Conservation (phyloP, 2,888 invertebrate genomes). For the Agonopterix heracliana region DNA sequence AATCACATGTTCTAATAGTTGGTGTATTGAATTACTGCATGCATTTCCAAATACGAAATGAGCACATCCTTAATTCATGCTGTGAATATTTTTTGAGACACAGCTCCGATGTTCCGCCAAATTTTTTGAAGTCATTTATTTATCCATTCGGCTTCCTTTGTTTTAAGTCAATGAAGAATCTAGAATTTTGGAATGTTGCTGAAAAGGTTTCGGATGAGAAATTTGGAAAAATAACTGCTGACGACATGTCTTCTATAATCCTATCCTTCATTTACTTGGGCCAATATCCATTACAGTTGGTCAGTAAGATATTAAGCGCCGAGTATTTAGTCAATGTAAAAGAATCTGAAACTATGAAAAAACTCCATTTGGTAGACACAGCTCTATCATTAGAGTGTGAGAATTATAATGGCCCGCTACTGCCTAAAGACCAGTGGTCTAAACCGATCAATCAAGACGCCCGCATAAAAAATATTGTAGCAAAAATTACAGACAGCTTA, state of each 20-base stretch:
- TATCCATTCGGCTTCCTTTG: slow-evolving; percentile 78
- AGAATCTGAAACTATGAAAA: slow-evolving; percentile 56
- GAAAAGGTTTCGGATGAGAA: slow-evolving; percentile 72
- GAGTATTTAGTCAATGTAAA: slow-evolving; percentile 77
- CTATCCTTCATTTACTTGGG: slow-evolving; percentile 79
- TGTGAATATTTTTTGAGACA: slow-evolving; percentile 74
- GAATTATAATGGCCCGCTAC: slow-evolving; percentile 74
- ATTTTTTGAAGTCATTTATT: slow-evolving; percentile 74
- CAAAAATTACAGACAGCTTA: slow-evolving; percentile 60
- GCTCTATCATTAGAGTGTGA: slow-evolving; percentile 78
- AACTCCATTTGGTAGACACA: slow-evolving; percentile 78
- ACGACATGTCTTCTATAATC: slow-evolving; percentile 77
- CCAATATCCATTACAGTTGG: slow-evolving; percentile 77
- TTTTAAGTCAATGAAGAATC: slow-evolving; percentile 65
- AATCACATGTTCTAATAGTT: slow-evolving; percentile 74
- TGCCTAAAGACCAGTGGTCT: slow-evolving; percentile 71
- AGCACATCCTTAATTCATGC: slow-evolving; percentile 74
- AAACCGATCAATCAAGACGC: slow-evolving; percentile 72
- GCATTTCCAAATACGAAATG: slow-evolving; percentile 75
- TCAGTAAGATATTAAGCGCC: slow-evolving; percentile 75
- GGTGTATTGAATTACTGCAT: slow-evolving; percentile 78
- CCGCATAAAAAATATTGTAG: slow-evolving; percentile 67
- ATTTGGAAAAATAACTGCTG: slow-evolving; percentile 73
- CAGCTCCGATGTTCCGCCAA: slow-evolving; percentile 59
- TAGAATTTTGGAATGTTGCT: slow-evolving; percentile 74